phyloP scores from a whole-genome alignment of 2,888 invertebrate genomes.

The Drosophila greeni region DNA sequence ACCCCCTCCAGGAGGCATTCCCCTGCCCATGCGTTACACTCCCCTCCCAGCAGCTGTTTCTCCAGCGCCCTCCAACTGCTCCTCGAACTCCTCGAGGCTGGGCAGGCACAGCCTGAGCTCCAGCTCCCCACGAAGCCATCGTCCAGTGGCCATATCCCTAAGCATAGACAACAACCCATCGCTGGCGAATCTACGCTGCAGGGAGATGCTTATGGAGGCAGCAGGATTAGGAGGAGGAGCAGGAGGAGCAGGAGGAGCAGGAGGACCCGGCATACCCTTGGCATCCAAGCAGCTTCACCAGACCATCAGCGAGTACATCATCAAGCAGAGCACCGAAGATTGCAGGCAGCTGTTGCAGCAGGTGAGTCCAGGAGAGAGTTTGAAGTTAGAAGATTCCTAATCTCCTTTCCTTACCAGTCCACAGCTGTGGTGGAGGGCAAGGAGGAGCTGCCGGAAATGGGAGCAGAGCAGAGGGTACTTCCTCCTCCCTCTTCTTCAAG shows the following conservation, averaged over 20 bases:
- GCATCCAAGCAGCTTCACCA: constrained; percentile 60
- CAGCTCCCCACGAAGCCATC: constrained; percentile 54
- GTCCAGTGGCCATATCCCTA: constrained; percentile 64
- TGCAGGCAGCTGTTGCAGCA: constrained; percentile 84
- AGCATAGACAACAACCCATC: constrained; percentile 63
- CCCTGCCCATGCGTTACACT: constrained; percentile 57
- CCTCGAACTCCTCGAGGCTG: constrained; percentile 46
- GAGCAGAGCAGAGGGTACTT: neutral
- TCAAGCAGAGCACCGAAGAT: constrained; percentile 85
- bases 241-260: constrained; percentile 8
- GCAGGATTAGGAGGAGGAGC: constrained; percentile 13
- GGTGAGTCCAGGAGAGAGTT: constrained; percentile 72
- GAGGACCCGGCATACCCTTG: constrained; percentile 36
- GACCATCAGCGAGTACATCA: constrained; percentile 81
- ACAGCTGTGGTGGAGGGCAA: constrained; percentile 76
- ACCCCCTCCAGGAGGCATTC: constrained; percentile 10
- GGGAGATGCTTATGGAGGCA: constrained; percentile 54
- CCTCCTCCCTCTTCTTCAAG: neutral
- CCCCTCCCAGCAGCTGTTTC: constrained; percentile 58
- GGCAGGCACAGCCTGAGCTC: constrained; percentile 63
- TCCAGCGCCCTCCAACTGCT: constrained; percentile 44
- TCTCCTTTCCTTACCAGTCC: constrained; percentile 61
- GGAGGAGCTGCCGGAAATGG: constrained; percentile 27
- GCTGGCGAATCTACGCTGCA: constrained; percentile 59
- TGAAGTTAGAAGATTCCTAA: too few species aligned